A percentile compares a stretch with the other conserved stretches of the same genome.
Evolutionary conservation across 1,140 invertebrate genomes (phyloP).

Genomic region (Phortica variegata): DNA sequence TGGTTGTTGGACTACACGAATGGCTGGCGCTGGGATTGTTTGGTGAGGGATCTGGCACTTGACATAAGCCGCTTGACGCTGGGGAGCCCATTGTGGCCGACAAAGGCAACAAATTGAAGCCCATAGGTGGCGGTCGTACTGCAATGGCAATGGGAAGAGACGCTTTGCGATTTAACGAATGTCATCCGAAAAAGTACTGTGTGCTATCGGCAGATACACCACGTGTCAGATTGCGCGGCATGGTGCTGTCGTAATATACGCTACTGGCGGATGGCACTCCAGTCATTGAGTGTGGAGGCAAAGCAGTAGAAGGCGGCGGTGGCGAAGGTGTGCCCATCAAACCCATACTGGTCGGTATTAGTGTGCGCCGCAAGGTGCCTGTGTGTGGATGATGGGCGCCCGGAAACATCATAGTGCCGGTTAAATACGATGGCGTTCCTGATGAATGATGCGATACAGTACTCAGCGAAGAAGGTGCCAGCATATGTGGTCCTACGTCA

Average conservation of each 20-base stretch:
- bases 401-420: conserved; percentile 33
- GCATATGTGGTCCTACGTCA: conserved; percentile 28
- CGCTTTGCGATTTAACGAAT: conserved; percentile 39
- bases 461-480: conserved; percentile 23
- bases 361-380: conserved; percentile 27
- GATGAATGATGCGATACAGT: conserved; percentile 16
- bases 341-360: conserved; percentile 42
- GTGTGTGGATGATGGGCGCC: conserved; percentile 34
- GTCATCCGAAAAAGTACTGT: conserved; percentile 42
- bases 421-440: conserved; percentile 26
- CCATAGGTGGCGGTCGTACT: conserved; percentile 24
- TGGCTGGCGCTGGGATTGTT: conserved; percentile 13
- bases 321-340: conserved; percentile 29
- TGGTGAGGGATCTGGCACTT: background rate
- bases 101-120: conserved; percentile 32
- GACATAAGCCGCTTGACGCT: conserved; percentile 6
- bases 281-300: conserved; percentile 23
- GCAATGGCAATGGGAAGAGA: conserved; percentile 38
- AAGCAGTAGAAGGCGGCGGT: conserved; percentile 13
- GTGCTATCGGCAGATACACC: conserved; percentile 33
- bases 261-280: conserved; percentile 20
- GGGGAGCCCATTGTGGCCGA: conserved; percentile 29
- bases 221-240: conserved; percentile 29
- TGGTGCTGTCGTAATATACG: conserved; percentile 37
- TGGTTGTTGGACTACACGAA: conserved; percentile 24